phyloP scores from a whole-genome alignment of 2,888 invertebrate genomes.

The Aproaerema taeniolella region DNA sequence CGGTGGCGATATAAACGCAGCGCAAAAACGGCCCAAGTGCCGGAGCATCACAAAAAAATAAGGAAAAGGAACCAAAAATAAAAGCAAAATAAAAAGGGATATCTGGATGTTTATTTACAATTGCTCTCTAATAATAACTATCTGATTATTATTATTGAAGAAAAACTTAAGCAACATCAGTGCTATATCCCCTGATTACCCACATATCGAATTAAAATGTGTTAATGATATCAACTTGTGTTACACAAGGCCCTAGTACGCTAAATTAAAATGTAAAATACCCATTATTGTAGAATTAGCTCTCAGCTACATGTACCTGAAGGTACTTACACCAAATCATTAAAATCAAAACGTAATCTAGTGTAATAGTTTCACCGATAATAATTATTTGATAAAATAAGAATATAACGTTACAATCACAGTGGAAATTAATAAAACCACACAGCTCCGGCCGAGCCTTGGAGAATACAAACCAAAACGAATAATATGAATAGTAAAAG shows the following conservation, averaged over 20 bases:
- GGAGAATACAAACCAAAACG: too few relatives aligned
- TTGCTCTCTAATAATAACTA: conserved; percentile 70
- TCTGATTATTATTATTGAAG: conserved; percentile 68
- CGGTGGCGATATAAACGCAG: too few relatives aligned
- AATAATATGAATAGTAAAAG: not conserved
- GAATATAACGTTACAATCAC: conserved; percentile 37
- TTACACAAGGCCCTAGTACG: conserved; percentile 50
- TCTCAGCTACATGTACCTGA: conserved; percentile 45
- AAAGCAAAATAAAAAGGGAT: conserved; percentile 73
- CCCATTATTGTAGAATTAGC: conserved; percentile 61
- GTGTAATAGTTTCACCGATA: conserved; percentile 42
- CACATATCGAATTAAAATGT: conserved; percentile 62
- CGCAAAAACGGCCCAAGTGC: not conserved
- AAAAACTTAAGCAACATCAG: conserved; percentile 63
- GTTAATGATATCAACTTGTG: conserved; percentile 58
- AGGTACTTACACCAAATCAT: conserved; percentile 36
- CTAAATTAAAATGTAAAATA: conserved; percentile 66
- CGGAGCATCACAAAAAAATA: too few relatives aligned
- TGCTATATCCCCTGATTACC: conserved; percentile 63
- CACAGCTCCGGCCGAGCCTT: conserved; percentile 1
- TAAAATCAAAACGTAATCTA: conserved; percentile 39
- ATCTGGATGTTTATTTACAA: conserved; percentile 76
- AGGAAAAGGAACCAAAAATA: conserved; percentile 42
- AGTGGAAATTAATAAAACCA: conserved; percentile 35
- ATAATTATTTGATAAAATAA: conserved; percentile 28